These are phyloP conservation scores for Nomada hirtipes DNA, from an alignment of 2,888 invertebrate species.

Conservation along the genomic window DNA sequence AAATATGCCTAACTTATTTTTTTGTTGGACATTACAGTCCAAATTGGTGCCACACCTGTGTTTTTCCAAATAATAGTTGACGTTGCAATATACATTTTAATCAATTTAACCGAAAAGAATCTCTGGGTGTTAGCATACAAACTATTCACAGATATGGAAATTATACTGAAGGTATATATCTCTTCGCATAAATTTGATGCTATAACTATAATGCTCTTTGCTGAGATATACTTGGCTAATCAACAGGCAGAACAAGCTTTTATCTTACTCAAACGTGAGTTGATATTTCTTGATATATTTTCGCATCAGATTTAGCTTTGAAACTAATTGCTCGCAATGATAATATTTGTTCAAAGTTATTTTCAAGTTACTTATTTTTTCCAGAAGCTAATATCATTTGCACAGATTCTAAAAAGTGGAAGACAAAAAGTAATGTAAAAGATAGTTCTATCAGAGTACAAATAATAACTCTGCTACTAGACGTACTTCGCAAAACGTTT, in stretches of 20 bases:
- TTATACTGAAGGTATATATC: constrained; percentile 45
- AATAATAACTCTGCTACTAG: constrained; percentile 71
- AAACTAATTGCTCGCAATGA: background rate
- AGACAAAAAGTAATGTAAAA: constrained; percentile 52
- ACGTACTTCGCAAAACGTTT: constrained; percentile 65
- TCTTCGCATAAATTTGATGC: constrained; percentile 65
- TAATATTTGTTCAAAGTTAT: background rate
- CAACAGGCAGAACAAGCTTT: constrained; percentile 74
- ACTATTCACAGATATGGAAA: constrained; percentile 62
- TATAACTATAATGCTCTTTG: constrained; percentile 70
- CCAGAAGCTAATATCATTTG: constrained; percentile 72
- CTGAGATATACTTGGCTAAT: constrained; percentile 78
- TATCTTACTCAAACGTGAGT: constrained; percentile 75
- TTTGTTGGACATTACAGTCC: constrained; percentile 73
- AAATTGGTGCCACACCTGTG: constrained; percentile 52
- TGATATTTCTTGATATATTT: background rate
- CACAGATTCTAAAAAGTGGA: constrained; percentile 70
- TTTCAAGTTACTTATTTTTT: constrained; percentile 49
- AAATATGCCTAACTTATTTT: constrained; percentile 37
- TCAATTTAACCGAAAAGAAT: constrained; percentile 69
- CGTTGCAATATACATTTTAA: constrained; percentile 69
- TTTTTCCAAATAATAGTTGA: constrained; percentile 67
- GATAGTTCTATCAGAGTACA: constrained; percentile 68
- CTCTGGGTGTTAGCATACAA: constrained; percentile 75
- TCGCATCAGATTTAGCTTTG: background rate